phyloP scores from a whole-genome alignment of 2,113 vertebrate species.

The Ophthalmotilapia sp. region DNA sequence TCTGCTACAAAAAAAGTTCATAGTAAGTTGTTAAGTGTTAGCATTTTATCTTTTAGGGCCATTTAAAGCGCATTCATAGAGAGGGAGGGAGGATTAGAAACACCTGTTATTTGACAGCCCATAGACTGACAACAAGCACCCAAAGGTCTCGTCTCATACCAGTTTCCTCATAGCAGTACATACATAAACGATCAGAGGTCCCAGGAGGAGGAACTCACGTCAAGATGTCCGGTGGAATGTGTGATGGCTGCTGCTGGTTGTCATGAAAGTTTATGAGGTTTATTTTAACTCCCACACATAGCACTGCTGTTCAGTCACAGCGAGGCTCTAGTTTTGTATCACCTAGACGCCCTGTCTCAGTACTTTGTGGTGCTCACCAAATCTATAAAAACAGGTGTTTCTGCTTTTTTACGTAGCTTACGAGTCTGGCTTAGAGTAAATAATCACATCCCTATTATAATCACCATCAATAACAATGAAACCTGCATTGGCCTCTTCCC shows the following conservation, averaged over 20 bases:
- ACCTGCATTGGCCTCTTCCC: neutral
- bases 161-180: neutral
- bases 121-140: conserved; percentile 3
- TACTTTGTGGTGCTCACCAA: neutral
- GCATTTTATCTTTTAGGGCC: neutral
- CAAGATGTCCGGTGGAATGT: conserved; percentile 38
- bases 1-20: neutral
- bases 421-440: neutral
- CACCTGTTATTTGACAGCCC: conserved; percentile 40
- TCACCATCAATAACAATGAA: neutral
- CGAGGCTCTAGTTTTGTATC: neutral
- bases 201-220: conserved; percentile 4
- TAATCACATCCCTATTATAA: neutral
- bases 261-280: conserved; percentile 47
- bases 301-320: neutral
- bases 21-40: neutral
- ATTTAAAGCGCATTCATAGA: neutral
- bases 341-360: neutral
- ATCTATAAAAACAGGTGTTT: neutral
- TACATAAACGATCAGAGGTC: neutral
- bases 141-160: neutral
- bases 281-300: conserved; percentile 61
- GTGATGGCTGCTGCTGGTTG: conserved; percentile 30
- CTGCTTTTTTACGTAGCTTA: neutral
- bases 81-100: conserved; percentile 11